Evolutionary conservation across 2,888 invertebrate genomes (phyloP), one percentile per base, ranked within the genome.

Genomic region (Empis stercorea): DNA sequence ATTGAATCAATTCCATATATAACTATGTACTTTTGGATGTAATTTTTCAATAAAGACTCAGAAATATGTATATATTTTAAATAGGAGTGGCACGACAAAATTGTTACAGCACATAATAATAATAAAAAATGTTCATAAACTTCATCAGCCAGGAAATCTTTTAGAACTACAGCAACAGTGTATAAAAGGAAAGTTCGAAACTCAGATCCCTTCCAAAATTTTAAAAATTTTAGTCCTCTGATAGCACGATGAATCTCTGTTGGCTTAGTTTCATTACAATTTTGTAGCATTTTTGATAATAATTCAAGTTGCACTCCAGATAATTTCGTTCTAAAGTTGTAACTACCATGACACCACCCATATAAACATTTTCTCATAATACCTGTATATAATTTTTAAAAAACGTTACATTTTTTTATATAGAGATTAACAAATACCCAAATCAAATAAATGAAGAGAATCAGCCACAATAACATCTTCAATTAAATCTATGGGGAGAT

Each of bases 401-500:
- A 3, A n/a, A 36, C 13, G 9, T n/a, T n/a, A 15, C 4, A 36
- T 15, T 3, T 11, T 14, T 7, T 3, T 14, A 14, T 4, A 14
- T 15, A 4, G 3, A 36, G 3, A 36, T 14, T 3, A 4, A 36
- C 4, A 32, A 32, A 13, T 36, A 14, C 55, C 55, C 38, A 56
- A 51, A 47, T 56, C 53, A 10, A 56, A 45, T 30, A 54, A 39
- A 49, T 57, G 55, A 13, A 57, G 44, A 4, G 51, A 52, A 46
- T 57, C 56, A 10, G 47, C 55, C 10, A 55, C 49, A 17, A 52
- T 49, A 47, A 58, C 52, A 46, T 52, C 56, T 45, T 53, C 39
- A 11, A 57, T 42, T 54, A 56, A 54, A 48, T 57, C 41, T 13
- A 57, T 51, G n/a, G 54, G 52, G 9, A 59, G 45, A 27, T 51